Evolutionary conservation across 2,797 vertebrate species (phyloP).

Genomic region (Onychomys leucogaster): DNA sequence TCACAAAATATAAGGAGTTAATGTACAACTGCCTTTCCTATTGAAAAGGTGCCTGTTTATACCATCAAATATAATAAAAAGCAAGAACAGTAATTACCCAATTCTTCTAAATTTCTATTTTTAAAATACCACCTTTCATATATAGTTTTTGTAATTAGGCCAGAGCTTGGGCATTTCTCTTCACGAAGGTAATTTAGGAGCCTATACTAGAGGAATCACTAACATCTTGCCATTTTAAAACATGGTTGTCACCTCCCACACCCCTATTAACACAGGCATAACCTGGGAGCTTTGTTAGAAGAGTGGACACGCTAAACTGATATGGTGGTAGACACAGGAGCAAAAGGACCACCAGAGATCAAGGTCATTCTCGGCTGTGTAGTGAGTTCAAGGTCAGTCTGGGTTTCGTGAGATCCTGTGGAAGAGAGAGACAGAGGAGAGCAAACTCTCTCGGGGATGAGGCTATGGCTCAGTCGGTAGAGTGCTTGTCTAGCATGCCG

Average conservation of each 20-base stretch:
- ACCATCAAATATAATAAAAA: slow-evolving; percentile 40
- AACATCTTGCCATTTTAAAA: slow-evolving; percentile 22
- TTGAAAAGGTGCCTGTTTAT: slow-evolving; percentile 29
- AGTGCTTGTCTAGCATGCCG: not conserved
- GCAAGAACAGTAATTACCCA: slow-evolving; percentile 12
- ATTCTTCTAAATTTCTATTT: slow-evolving; percentile 52
- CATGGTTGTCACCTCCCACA: not conserved
- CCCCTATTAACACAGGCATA: not conserved
- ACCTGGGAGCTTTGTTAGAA: slow-evolving; percentile 44
- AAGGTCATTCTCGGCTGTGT: not conserved
- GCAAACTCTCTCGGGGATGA: not conserved
- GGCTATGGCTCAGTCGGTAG: not conserved
- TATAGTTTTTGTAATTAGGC: slow-evolving; percentile 54
- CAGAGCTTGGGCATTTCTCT: slow-evolving; percentile 45
- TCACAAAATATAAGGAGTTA: not conserved
- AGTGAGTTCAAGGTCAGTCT: not conserved
- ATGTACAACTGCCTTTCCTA: slow-evolving; percentile 22
- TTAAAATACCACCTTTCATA: slow-evolving; percentile 37
- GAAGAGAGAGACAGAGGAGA: not conserved
- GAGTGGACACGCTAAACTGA: not conserved
- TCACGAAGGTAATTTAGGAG: slow-evolving; percentile 1
- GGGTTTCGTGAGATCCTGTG: not conserved
- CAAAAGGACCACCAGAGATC: not conserved
- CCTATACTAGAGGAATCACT: not conserved
- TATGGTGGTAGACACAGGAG: not conserved